A percentile compares a stretch with the other conserved stretches of the same genome.
Conservation (phyloP, 2,797 vertebrate genomes). For the Decapterus maruadsi region DNA sequence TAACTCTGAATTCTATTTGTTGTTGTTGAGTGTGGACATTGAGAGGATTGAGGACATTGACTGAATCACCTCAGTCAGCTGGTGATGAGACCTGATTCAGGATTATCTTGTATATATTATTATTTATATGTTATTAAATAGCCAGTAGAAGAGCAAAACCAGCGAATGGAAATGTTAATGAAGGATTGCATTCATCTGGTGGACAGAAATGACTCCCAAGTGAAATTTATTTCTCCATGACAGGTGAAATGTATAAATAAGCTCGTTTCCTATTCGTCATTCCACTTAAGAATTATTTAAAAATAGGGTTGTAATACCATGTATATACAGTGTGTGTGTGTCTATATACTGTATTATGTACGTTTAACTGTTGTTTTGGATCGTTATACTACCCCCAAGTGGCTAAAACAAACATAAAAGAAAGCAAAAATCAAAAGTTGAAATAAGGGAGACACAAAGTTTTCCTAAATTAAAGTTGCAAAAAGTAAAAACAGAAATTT, state of each 20-base stretch:
- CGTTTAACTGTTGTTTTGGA: not conserved
- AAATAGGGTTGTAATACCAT: not conserved
- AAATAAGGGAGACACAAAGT: not conserved
- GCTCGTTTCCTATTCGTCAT: not conserved
- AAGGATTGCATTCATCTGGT: not conserved
- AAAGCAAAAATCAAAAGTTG: not conserved
- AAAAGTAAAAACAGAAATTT: not conserved
- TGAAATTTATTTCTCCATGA: too few species aligned
- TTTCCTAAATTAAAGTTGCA: not conserved
- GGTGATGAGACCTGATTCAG: too few species aligned
- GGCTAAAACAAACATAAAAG: not conserved
- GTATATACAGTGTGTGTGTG: not conserved
- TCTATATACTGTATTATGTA: too few species aligned
- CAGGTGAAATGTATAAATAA: not conserved
- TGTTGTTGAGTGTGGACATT: too few species aligned
- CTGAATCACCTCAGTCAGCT: too few species aligned
- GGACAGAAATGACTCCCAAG: too few species aligned
- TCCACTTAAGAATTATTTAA: not conserved
- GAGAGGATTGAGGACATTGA: too few species aligned
- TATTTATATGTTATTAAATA: not conserved
- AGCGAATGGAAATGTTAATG: not conserved
- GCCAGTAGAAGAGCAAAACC: not conserved
- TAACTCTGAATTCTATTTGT: too few species aligned
- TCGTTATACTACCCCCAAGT: not conserved
- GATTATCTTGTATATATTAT: too few species aligned